These are phyloP conservation scores for Mesorhabditis belari DNA, from an alignment of 2,888 invertebrate genomes.

Conservation along the genomic window DNA sequence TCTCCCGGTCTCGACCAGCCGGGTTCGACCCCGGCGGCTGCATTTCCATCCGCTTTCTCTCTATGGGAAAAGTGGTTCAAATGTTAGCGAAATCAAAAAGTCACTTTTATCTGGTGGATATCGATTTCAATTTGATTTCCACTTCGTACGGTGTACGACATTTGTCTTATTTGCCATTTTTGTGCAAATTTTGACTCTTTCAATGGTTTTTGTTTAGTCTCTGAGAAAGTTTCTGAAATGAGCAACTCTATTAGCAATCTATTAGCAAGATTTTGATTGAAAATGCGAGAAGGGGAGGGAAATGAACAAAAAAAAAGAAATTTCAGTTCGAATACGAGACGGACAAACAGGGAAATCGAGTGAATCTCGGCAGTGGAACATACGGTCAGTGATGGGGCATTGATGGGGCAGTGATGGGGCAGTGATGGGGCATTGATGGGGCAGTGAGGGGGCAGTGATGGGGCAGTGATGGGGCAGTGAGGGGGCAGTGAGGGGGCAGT, in stretches of 20 bases:
- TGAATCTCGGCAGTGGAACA: slow-evolving; percentile 67
- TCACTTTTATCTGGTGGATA: not conserved
- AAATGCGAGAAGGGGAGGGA: not conserved
- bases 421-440: no score
- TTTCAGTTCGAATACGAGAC: slow-evolving; percentile 84
- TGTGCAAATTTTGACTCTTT: no score
- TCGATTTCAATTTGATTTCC: not conserved
- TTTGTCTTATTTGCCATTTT: no score
- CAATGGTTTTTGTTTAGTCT: no score
- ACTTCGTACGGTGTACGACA: not conserved
- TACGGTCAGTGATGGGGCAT: slow-evolving; percentile 5
- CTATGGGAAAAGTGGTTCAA: not conserved
- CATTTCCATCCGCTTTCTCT: not conserved
- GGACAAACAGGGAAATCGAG: slow-evolving; percentile 66
- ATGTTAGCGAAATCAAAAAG: not conserved
- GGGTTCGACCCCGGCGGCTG: not conserved
- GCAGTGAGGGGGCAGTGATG: no score
- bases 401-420: no score
- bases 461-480: no score
- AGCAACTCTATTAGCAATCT: no score
- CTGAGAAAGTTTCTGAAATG: no score
- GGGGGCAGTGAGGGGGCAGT: no score
- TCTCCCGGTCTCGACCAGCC: not conserved
- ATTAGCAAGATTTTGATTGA: no score
- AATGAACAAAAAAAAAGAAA: not conserved